These are phyloP conservation scores for Ametastegia equiseti DNA, from an alignment of 2,888 invertebrate genomes.

Conservation along the genomic window DNA sequence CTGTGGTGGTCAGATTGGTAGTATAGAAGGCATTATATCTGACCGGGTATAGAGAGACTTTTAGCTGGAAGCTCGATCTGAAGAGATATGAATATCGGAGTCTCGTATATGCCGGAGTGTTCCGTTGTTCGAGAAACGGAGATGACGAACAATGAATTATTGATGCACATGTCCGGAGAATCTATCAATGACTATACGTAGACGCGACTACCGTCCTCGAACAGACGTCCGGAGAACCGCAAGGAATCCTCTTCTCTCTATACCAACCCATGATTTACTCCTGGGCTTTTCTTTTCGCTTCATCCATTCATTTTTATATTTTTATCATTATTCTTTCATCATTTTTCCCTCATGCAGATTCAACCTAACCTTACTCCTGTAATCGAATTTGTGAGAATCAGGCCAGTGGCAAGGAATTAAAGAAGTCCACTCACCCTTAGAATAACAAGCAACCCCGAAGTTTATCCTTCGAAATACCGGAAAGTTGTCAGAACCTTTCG, in stretches of 20 bases:
- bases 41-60: constrained; percentile 37
- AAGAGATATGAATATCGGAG: constrained; percentile 42
- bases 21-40: neutral
- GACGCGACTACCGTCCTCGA: too few relatives aligned
- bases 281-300: too few relatives aligned
- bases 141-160: constrained; percentile 47
- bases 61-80: constrained; percentile 45
- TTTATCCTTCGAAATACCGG: constrained; percentile 10
- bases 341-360: constrained; percentile 10
- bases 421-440: constrained; percentile 30
- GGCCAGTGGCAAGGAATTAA: constrained; percentile 32
- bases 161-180: constrained; percentile 46
- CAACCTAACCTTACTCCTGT: neutral
- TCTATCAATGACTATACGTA: constrained; percentile 46
- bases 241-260: neutral
- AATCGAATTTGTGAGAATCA: constrained; percentile 14
- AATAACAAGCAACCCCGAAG: constrained; percentile 19
- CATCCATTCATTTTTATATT: too few relatives aligned
- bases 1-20: neutral
- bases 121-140: constrained; percentile 38
- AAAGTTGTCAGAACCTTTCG: too few relatives aligned
- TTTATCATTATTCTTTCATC: too few relatives aligned
- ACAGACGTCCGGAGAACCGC: too few relatives aligned
- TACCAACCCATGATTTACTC: too few relatives aligned
- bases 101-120: constrained; percentile 19